Conservation (phyloP, 2,113 vertebrate genomes). For the Hippopotamus amphibius region DNA sequence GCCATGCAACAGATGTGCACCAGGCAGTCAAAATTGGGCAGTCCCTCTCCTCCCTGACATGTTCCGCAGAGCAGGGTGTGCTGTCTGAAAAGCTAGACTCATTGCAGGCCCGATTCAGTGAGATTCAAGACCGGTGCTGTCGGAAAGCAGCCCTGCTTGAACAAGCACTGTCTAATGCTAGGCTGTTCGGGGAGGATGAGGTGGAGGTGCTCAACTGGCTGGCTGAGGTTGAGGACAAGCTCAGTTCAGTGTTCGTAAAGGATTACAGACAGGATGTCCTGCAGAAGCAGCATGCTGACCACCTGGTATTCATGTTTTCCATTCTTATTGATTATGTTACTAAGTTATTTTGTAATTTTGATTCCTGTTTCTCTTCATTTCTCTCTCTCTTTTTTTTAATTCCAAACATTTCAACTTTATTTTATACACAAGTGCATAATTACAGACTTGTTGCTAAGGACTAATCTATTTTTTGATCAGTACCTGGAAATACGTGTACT, state of each 20-base stretch:
- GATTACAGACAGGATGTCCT: slow-evolving; percentile 95
- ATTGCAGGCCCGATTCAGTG: slow-evolving; percentile 90
- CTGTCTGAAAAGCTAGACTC: slow-evolving; percentile 92
- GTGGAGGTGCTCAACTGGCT: slow-evolving; percentile 99
- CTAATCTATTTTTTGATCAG: background rate
- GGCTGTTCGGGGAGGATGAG: slow-evolving; percentile 99
- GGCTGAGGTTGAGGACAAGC: slow-evolving; percentile 97
- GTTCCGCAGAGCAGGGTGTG: slow-evolving; percentile 89
- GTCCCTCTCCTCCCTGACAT: slow-evolving; percentile 93
- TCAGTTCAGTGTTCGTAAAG: slow-evolving; percentile 93
- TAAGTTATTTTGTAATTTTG: slow-evolving; percentile 75
- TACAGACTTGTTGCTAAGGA: slow-evolving; percentile 28
- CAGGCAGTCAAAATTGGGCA: slow-evolving; percentile 91
- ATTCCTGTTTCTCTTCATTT: slow-evolving; percentile 55
- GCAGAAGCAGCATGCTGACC: slow-evolving; percentile 94
- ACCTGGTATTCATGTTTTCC: slow-evolving; percentile 93
- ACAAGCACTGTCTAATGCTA: slow-evolving; percentile 96
- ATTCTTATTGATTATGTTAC: slow-evolving; percentile 73
- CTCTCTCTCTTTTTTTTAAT: slow-evolving; percentile 64
- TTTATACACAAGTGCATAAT: slow-evolving; percentile 25
- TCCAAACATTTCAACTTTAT: slow-evolving; percentile 61
- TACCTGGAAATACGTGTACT: slow-evolving; percentile 8
- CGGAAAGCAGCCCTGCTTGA: slow-evolving; percentile 94
- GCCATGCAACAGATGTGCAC: slow-evolving; percentile 89
- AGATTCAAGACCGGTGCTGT: slow-evolving; percentile 91